These are phyloP conservation scores for Phenganax stokvisi DNA, from an alignment of 92 coral and sea anemone species.

Conservation along the genomic window DNA sequence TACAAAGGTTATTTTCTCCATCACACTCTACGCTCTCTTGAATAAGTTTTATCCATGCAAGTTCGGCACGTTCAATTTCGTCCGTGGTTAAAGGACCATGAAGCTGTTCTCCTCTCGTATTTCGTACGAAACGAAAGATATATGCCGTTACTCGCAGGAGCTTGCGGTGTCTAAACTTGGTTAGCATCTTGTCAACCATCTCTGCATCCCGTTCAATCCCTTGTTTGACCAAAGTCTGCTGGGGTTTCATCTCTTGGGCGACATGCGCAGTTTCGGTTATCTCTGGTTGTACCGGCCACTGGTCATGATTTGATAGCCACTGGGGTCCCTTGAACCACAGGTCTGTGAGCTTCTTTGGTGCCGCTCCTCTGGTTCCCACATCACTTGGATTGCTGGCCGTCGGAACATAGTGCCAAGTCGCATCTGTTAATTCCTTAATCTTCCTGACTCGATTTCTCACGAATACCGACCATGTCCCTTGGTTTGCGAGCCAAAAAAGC, in stretches of 20 bases:
- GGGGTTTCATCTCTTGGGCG: constrained; percentile 20
- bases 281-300: constrained; percentile 51
- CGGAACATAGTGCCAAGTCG: constrained; percentile 40
- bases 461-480: neutral
- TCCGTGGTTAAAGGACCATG: constrained; percentile 38
- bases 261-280: constrained; percentile 32
- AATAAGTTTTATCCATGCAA: constrained; percentile 26
- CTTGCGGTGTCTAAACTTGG: constrained; percentile 41
- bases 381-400: constrained; percentile 54
- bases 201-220: constrained; percentile 5
- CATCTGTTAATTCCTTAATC: neutral
- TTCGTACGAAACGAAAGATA: constrained; percentile 41
- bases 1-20: constrained; percentile 17
- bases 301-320: constrained; percentile 42
- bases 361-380: constrained; percentile 46
- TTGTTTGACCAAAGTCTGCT: constrained; percentile 21
- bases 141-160: constrained; percentile 47
- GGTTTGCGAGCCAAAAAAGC: neutral
- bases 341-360: constrained; percentile 38
- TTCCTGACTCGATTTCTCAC: neutral
- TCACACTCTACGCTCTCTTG: constrained; percentile 34
- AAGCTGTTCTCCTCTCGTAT: constrained; percentile 27
- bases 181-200: constrained; percentile 25
- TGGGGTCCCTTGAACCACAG: constrained; percentile 51
- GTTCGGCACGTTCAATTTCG: constrained; percentile 43